Percentiles rank a stretch among this genome's conserved stretches.
Evolutionary conservation across 1,140 invertebrate species (phyloP).

Genomic region (Heliconius eleuchia): DNA sequence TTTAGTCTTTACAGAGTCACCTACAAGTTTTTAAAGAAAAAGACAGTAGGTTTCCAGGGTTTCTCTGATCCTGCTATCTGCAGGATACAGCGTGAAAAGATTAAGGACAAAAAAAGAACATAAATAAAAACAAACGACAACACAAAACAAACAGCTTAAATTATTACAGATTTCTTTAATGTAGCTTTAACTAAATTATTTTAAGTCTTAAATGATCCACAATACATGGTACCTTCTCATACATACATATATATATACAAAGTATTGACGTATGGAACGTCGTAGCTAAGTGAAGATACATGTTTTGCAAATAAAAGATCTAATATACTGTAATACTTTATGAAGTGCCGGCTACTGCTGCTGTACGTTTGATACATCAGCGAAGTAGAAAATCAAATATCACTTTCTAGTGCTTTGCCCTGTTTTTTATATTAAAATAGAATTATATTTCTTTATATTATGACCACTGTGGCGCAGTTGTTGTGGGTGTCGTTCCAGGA

Average conservation of each 20-base stretch:
- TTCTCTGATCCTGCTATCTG: too few species aligned
- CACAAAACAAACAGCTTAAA: too few species aligned
- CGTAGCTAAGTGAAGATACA: slow-evolving; percentile 8
- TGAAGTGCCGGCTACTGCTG: slow-evolving; percentile 10
- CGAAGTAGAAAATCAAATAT: neutral
- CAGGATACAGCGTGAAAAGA: too few species aligned
- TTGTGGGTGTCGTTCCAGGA: too few species aligned
- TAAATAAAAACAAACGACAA: too few species aligned
- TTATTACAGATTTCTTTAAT: too few species aligned
- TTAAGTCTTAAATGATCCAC: neutral
- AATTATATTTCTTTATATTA: neutral
- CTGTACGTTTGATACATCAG: neutral
- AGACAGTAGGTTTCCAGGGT: too few species aligned
- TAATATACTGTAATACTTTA: slow-evolving; percentile 11
- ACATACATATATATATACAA: neutral
- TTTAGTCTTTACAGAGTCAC: too few species aligned
- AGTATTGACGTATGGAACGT: neutral
- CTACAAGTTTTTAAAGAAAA: too few species aligned
- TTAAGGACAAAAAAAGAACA: too few species aligned
- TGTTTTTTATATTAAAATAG: neutral
- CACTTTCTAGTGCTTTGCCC: neutral
- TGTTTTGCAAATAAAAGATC: slow-evolving; percentile 14
- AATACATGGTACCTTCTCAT: neutral
- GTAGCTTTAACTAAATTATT: too few species aligned
- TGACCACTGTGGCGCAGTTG: neutral